Percentiles rank a stretch among this genome's conserved stretches.
phyloP scores from a whole-genome alignment of 92 coral and sea anemone genomes.

The Nematostella vectensis region DNA sequence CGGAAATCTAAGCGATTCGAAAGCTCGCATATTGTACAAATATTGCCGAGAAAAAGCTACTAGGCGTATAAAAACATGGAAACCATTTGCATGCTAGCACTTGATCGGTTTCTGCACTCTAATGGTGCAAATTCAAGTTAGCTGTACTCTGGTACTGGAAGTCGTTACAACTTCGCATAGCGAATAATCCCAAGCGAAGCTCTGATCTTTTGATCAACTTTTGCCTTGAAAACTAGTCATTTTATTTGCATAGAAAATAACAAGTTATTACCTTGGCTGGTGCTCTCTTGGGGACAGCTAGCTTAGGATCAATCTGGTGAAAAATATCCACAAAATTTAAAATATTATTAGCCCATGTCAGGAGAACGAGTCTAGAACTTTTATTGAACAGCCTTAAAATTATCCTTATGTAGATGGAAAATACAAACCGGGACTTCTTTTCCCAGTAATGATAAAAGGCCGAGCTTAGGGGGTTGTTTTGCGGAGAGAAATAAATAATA shows the following conservation, averaged over 20 bases:
- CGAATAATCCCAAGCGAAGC: conserved; percentile 5
- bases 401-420: neutral
- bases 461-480: conserved; percentile 10
- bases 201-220: conserved; percentile 37
- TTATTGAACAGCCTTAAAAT: no score
- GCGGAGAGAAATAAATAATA: conserved; percentile 4
- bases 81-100: neutral
- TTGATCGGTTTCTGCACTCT: no score
- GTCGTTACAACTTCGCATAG: conserved; percentile 6
- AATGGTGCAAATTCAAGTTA: no score
- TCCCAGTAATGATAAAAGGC: neutral
- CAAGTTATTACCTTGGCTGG: conserved; percentile 83
- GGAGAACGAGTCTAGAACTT: neutral
- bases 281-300: conserved; percentile 93
- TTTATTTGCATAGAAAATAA: conserved; percentile 8
- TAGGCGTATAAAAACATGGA: conserved; percentile 19
- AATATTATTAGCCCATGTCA: conserved; percentile 18
- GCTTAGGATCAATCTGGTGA: conserved; percentile 92
- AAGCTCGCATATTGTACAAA: conserved; percentile 6
- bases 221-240: neutral
- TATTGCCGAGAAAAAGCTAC: conserved; percentile 1
- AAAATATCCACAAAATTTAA: conserved; percentile 25
- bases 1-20: conserved; percentile 3
- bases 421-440: conserved; percentile 4
- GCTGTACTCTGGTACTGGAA: conserved; percentile 18